These are phyloP conservation scores for Datnioides undecimradiatus DNA, from an alignment of 2,113 vertebrate genomes.

Conservation along the genomic window DNA sequence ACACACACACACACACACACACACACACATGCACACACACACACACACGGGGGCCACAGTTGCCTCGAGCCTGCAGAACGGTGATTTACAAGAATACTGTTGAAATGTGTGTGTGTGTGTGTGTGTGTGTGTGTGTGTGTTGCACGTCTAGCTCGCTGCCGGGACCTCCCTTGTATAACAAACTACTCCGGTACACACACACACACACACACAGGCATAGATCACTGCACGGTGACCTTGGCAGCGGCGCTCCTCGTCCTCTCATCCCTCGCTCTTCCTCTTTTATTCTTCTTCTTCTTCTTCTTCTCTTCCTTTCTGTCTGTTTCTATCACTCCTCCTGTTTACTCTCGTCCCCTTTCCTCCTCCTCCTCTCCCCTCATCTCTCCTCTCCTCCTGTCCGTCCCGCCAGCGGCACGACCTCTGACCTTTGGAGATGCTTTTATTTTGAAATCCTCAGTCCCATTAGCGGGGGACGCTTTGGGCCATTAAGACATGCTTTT, in stretches of 20 bases:
- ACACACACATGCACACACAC: conserved; percentile 17
- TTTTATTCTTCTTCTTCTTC: too few relatives aligned
- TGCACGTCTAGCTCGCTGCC: conserved; percentile 5
- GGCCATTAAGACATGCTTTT: neutral
- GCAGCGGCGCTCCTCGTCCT: neutral
- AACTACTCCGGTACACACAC: conserved; percentile 17
- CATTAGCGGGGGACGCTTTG: too few relatives aligned
- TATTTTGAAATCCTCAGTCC: conserved; percentile 12
- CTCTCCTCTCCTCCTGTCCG: too few relatives aligned
- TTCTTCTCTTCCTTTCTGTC: neutral
- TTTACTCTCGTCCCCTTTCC: too few relatives aligned
- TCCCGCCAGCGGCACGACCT: neutral
- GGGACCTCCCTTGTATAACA: conserved; percentile 51
- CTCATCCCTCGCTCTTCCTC: neutral
- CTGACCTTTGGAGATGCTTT: neutral
- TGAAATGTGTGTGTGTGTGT: neutral
- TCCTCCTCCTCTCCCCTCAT: neutral
- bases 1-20: conserved; percentile 36
- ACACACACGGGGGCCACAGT: conserved; percentile 22
- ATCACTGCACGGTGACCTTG: conserved; percentile 17
- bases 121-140: conserved; percentile 10
- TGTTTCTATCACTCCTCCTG: neutral
- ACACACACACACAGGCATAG: conserved; percentile 5
- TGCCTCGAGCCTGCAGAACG: conserved; percentile 8
- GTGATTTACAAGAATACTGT: conserved; percentile 44